These are phyloP conservation scores for Deroplatys truncata DNA, from an alignment of 2,888 invertebrate species.

Conservation along the genomic window DNA sequence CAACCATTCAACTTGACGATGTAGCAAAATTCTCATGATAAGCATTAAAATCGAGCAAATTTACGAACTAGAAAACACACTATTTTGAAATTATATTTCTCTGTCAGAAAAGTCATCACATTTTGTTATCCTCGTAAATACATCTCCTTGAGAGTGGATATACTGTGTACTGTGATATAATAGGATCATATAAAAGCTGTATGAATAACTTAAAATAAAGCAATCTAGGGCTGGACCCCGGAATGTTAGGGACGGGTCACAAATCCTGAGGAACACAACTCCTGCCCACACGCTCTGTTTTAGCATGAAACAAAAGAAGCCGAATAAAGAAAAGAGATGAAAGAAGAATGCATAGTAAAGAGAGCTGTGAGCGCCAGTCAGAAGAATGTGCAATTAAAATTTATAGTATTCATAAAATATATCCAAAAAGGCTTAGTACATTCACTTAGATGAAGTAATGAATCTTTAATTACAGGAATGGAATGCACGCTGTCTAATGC, in stretches of 20 bases:
- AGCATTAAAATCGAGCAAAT: background rate
- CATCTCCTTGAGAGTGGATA: background rate
- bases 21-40: background rate
- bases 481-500: background rate
- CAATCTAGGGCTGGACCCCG: background rate
- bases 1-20: background rate
- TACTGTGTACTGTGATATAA: background rate
- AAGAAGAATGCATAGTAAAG: background rate
- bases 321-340: background rate
- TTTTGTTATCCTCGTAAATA: background rate
- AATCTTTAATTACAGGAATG: background rate
- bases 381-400: background rate
- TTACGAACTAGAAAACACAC: background rate
- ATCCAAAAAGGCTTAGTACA: too few relatives aligned
- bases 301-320: background rate
- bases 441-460: too few relatives aligned
- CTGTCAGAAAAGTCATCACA: background rate
- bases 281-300: background rate
- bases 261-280: background rate
- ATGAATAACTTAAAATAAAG: conserved; percentile 2
- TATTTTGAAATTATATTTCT: background rate
- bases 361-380: background rate
- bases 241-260: background rate
- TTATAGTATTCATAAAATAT: background rate
- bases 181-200: background rate